phyloP scores from a whole-genome alignment of 2,113 vertebrate species.

The Caranx ignobilis region DNA sequence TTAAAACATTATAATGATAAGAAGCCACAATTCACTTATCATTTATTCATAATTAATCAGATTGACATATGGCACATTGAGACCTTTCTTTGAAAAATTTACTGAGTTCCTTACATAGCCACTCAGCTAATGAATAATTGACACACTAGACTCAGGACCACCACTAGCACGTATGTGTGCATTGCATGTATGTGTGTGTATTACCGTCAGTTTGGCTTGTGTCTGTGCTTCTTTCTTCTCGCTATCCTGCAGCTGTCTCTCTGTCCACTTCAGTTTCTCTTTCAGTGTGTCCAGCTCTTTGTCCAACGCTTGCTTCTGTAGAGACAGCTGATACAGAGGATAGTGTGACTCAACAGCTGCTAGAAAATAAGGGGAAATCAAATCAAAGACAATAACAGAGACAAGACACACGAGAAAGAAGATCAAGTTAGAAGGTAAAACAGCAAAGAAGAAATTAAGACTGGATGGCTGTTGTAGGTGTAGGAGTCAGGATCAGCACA shows the following conservation, averaged over 20 bases:
- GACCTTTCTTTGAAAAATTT: slow-evolving; percentile 54
- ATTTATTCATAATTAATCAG: background rate
- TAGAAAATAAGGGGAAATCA: background rate
- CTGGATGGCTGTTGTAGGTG: background rate
- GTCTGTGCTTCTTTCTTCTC: slow-evolving; percentile 81
- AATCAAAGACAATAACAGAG: background rate
- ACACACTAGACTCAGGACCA: slow-evolving; percentile 6
- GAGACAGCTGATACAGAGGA: slow-evolving; percentile 74
- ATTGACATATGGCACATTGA: slow-evolving; percentile 44
- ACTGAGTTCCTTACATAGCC: background rate
- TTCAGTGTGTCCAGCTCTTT: slow-evolving; percentile 80
- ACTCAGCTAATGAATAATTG: slow-evolving; percentile 60
- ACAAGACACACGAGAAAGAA: background rate
- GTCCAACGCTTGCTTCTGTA: slow-evolving; percentile 82
- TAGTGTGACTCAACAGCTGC: background rate
- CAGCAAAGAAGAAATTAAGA: background rate
- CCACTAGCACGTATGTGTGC: background rate
- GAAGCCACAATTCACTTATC: background rate
- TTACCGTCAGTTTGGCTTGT: slow-evolving; percentile 83
- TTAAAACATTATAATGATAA: slow-evolving; percentile 7
- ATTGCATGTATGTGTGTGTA: slow-evolving; percentile 58
- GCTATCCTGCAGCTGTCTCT: slow-evolving; percentile 79
- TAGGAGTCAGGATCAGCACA: slow-evolving; percentile 17
- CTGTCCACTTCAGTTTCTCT: slow-evolving; percentile 81
- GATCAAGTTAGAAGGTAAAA: background rate